Base-by-base conservation (phyloP, 2,113 vertebrate genomes). In the Ondatra zibethicus region DNA sequence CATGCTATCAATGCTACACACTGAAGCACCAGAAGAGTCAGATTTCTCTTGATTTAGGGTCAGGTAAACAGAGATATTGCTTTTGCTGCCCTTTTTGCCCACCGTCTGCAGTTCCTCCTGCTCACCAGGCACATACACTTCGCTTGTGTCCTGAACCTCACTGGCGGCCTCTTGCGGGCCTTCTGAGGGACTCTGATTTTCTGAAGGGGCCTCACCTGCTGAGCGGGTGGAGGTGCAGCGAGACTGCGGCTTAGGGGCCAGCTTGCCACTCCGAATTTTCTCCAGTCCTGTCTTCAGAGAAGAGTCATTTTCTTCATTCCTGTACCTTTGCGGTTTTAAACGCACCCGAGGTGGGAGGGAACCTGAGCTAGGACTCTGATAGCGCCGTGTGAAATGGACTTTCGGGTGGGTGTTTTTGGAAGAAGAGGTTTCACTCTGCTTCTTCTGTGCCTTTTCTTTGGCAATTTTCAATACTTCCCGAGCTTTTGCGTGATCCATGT, bases 291-390 rank as follows among this genome's bases (percentile, higher is more conserved):
- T 98, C 98, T 99, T 99, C 98, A 99, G 98, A 95, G 99, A 99
- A 97, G 99, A 99, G 98, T 99, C 99, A 93, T 99, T 99, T 81
- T 99, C 99, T 96, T 99, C 99, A 31, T 99, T 99, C 97, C 99
- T 99, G 92, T 99, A 99, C 98, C 99, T 99, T 98, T 99, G 99
- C 39, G 99, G 99, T 98, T 99, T 99, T 93, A 99, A 99, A 36
- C 99, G 99, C 98, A 99, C 99, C 97, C 99, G 98, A 66, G 99
- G 99, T 16, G 99, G 99, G 12, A 99, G 99, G 25, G 99, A 99
- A 97, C 98, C 99, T 98, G 98, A 98, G 98, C 99, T 99, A 96
- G 99, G 99, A 96, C 99, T 99, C 98, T 99, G 99, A 68, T 99
- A 99, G 33, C 99, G 99, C 42, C 99, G 99, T 0, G 99, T 99